phyloP scores from a whole-genome alignment of 2,888 invertebrate genomes.

The Pterobdella sp. region DNA sequence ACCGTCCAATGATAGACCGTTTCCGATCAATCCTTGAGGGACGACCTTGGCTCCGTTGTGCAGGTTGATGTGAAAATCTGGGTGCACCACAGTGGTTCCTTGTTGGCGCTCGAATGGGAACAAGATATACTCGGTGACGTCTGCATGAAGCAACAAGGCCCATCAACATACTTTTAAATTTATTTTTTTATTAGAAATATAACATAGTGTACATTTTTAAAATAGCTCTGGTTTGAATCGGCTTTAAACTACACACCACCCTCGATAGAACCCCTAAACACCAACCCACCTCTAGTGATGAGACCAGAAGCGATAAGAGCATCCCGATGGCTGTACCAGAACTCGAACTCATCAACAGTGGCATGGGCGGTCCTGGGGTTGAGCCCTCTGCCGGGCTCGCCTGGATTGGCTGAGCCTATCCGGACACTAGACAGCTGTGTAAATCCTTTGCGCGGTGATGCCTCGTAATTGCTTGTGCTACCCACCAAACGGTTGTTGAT shows the following conservation, averaged over 20 bases:
- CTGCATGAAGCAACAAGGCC: conserved; percentile 38
- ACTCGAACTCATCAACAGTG: conserved; percentile 40
- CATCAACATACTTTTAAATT: too few relatives aligned
- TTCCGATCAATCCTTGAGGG: conserved; percentile 42
- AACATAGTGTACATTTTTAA: too few relatives aligned
- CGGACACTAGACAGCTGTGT: conserved; percentile 15
- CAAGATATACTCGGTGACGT: conserved; percentile 44
- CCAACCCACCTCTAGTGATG: conserved; percentile 33
- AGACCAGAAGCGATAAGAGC: conserved; percentile 41
- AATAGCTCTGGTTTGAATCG: too few relatives aligned
- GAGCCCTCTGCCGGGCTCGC: conserved; percentile 20
- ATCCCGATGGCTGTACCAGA: conserved; percentile 44
- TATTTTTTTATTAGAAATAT: too few relatives aligned
- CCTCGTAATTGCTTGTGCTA: background rate
- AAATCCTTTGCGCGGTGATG: background rate
- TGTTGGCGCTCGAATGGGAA: conserved; percentile 46
- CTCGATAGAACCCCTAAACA: background rate
- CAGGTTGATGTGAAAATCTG: conserved; percentile 43
- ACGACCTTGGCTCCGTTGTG: conserved; percentile 43
- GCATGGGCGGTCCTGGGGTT: conserved; percentile 30
- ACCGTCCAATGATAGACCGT: conserved; percentile 43
- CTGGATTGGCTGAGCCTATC: conserved; percentile 36
- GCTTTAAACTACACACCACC: background rate
- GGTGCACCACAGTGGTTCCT: conserved; percentile 42
- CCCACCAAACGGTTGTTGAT: conserved; percentile 36